Evolutionary conservation across 2,113 vertebrate species (phyloP).

Genomic region (Anoura caudifer): DNA sequence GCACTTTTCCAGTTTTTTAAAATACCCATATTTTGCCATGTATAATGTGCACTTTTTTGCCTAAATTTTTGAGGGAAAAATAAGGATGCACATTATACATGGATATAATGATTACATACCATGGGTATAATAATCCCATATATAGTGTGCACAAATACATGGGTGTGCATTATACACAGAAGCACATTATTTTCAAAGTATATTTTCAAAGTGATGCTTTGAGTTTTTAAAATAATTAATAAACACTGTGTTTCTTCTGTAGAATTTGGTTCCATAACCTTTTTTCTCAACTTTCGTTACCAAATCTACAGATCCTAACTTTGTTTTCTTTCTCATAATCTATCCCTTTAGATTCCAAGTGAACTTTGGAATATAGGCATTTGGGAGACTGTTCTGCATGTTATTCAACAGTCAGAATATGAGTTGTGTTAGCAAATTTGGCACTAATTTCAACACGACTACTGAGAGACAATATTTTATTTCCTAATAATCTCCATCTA

Average conservation of each 20-base stretch:
- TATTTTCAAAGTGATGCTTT: background rate
- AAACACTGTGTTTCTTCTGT: background rate
- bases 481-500: background rate
- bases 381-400: background rate
- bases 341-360: background rate
- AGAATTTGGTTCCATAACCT: background rate
- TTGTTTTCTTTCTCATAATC: background rate
- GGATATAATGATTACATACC: too few species aligned
- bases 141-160: too few species aligned
- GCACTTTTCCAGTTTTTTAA: background rate
- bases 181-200: background rate
- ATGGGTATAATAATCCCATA: too few species aligned
- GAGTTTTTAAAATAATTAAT: background rate
- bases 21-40: too few species aligned
- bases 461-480: background rate
- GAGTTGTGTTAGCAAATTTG: background rate
- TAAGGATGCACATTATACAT: too few species aligned
- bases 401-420: background rate
- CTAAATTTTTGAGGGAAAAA: too few species aligned
- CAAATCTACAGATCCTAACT: background rate
- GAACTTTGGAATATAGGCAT: background rate
- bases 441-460: background rate
- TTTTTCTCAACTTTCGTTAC: background rate
- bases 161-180: too few species aligned
- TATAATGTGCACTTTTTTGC: too few species aligned